Base-by-base conservation (phyloP, 2,113 vertebrate species). In the Melanerpes aurifrons region DNA sequence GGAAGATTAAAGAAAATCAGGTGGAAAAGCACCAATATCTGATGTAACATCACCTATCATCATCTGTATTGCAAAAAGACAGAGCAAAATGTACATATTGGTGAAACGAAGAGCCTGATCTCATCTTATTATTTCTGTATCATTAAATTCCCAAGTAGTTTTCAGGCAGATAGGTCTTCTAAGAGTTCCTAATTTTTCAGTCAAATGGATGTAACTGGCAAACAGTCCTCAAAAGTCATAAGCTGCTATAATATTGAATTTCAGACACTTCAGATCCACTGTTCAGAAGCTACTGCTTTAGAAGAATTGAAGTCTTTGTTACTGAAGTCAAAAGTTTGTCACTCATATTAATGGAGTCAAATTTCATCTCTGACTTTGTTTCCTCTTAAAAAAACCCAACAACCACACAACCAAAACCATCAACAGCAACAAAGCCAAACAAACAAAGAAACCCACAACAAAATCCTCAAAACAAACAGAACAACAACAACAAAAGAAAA, bases 1-100 rank as follows among this genome's bases (percentile, higher is more conserved):
- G 20, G 67, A 89, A 48, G 8, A 57, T 43, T 68, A 35, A 72
- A 85, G 54, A 70, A 64, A 77, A 5, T 45, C 7, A 69, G 16
- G 10, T 35, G 43, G 6, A 78, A 86, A 86, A 54, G 8, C 21
- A 73, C 4, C 4, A 24, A 9, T 35, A 88, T 13, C 12, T 56
- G 20, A 69, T 75, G 29, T 7, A 82, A 67, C 1, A 0, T 73
- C 31, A 73, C 43, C 35, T 62, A 3, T 58, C 1, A 0, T 73
- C 31, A 73, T 48, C 35, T 62, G 3, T 58, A 43, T 47, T 59
- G 25, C 9, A 56, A 92, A 82, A 76, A 79, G 9, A 43, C 12
- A 81, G 40, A 78, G 11, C 8, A 73, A 87, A 45, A 21, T 37
- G n/a, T 6, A 32, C 7, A 8, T 56, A 20, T 21, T n/a, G 9